A percentile compares a stretch with the other conserved stretches of the same genome.
phyloP scores from a whole-genome alignment of 1,140 invertebrate genomes.

The Bradysia coprophila region DNA sequence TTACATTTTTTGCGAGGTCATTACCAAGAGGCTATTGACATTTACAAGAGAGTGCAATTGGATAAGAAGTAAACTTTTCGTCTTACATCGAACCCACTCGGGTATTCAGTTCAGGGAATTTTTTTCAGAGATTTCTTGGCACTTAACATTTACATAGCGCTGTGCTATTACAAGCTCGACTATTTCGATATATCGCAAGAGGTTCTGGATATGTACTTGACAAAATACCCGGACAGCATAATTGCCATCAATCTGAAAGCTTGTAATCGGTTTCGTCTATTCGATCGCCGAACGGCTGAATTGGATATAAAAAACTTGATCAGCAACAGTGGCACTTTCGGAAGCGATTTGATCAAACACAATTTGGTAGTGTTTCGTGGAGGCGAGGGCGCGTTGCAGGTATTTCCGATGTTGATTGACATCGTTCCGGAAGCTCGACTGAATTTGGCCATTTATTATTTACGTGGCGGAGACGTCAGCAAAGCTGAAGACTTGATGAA shows the following conservation, averaged over 20 bases:
- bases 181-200: conserved; percentile 87
- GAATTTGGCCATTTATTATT: conserved; percentile 90
- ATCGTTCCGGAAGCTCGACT: conserved; percentile 90
- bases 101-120: too few species aligned
- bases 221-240: conserved; percentile 82
- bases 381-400: conserved; percentile 83
- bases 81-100: background rate
- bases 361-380: conserved; percentile 91
- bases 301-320: conserved; percentile 56
- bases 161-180: conserved; percentile 96
- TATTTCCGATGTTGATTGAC: conserved; percentile 80
- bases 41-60: conserved; percentile 87
- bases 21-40: conserved; percentile 97
- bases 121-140: conserved; percentile 80
- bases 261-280: conserved; percentile 52
- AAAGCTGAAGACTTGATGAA: conserved; percentile 85
- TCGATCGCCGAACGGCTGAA: conserved; percentile 89
- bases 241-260: conserved; percentile 91
- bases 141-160: conserved; percentile 89
- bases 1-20: conserved; percentile 91
- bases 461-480: conserved; percentile 76
- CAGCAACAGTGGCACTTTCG: conserved; percentile 66
- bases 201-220: conserved; percentile 82
- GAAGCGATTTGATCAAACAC: conserved; percentile 84
- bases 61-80: conserved; percentile 57